phyloP scores from a whole-genome alignment of 92 coral and sea anemone species.

The Isaurus tuberculatus region DNA sequence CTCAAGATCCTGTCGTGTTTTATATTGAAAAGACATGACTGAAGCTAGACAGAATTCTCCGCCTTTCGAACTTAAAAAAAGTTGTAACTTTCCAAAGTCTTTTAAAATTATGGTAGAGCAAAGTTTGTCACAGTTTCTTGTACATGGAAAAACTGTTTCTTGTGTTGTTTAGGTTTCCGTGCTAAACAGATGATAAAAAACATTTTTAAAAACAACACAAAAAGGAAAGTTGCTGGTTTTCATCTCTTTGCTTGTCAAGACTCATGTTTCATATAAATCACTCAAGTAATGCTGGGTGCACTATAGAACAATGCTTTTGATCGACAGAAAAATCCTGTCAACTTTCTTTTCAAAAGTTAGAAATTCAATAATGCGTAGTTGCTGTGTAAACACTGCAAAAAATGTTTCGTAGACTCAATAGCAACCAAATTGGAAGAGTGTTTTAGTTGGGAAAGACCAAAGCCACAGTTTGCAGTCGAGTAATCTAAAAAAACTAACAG shows the following conservation, averaged over 20 bases:
- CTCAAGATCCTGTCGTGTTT: too few species aligned
- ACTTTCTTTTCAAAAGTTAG: slow-evolving; percentile 19
- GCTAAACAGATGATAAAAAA: not conserved
- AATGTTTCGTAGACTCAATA: not conserved
- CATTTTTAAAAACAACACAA: not conserved
- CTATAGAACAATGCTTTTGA: slow-evolving; percentile 12
- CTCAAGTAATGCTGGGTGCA: not conserved
- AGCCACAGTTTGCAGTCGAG: not conserved
- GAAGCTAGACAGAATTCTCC: too few species aligned
- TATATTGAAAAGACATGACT: too few species aligned
- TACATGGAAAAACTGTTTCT: too few species aligned
- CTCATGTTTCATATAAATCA: slow-evolving; percentile 21
- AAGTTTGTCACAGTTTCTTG: too few species aligned
- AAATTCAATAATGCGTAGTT: slow-evolving; percentile 28
- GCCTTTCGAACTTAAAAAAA: too few species aligned
- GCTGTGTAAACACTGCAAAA: slow-evolving; percentile 24
- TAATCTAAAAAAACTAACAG: not conserved
- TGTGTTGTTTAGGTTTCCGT: not conserved
- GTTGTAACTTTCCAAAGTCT: too few species aligned
- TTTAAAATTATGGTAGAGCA: too few species aligned
- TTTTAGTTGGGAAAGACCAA: not conserved
- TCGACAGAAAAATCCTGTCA: slow-evolving; percentile 31
- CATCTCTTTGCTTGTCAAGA: not conserved
- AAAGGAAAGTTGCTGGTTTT: not conserved
- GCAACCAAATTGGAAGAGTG: not conserved